Evolutionary conservation across 2,113 vertebrate genomes (phyloP).

Genomic region (Gorsachius goisagi): DNA sequence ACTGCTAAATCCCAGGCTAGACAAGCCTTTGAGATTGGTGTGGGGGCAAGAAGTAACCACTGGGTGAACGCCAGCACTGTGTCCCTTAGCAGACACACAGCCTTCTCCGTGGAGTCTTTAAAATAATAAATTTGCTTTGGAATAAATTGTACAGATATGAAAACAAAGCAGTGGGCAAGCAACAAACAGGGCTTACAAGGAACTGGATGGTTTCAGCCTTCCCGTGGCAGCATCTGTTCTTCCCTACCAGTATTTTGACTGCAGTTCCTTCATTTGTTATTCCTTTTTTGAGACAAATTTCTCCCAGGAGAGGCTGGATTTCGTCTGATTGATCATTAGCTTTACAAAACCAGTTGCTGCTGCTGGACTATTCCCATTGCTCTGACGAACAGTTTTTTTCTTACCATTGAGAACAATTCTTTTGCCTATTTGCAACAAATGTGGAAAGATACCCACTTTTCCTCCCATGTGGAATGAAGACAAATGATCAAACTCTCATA

Average conservation of each 20-base stretch:
- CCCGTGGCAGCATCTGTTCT: background rate
- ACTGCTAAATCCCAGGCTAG: background rate
- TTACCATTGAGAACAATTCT: background rate
- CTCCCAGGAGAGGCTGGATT: background rate
- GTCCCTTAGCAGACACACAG: background rate
- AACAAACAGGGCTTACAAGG: background rate
- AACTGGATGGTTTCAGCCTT: background rate
- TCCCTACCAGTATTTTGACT: background rate
- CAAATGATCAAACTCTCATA: background rate
- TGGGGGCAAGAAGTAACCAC: background rate
- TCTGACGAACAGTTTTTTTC: background rate
- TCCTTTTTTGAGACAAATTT: slow-evolving; percentile 17
- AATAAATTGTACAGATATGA: slow-evolving; percentile 2
- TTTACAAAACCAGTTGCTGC: background rate
- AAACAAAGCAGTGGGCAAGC: background rate
- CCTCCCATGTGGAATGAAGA: background rate
- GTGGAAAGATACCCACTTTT: background rate
- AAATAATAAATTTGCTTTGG: slow-evolving; percentile 11
- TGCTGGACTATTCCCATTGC: background rate
- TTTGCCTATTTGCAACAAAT: background rate
- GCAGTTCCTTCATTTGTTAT: background rate
- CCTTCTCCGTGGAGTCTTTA: background rate
- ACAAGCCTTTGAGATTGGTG: background rate
- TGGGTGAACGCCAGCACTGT: background rate
- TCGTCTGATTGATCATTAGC: background rate